Evolutionary conservation across 2,888 invertebrate species (phyloP), one percentile per base, ranked within the genome.

Genomic region (Caenorhabditis japonica): DNA sequence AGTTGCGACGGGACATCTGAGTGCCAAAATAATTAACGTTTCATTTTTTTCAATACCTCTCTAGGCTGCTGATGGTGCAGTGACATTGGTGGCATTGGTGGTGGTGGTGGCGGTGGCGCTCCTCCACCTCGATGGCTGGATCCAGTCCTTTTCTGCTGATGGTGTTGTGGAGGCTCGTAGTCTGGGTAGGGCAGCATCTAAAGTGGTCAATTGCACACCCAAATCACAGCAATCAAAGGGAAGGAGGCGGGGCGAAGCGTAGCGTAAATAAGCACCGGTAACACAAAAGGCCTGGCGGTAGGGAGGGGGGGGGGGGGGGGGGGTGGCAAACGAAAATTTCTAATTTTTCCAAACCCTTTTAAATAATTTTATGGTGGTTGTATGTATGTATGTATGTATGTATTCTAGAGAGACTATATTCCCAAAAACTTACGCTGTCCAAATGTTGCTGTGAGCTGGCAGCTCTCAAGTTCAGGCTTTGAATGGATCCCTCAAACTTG

Each of bases 401-500:
- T n/a, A n/a, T n/a, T n/a, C n/a, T n/a, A n/a, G n/a, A n/a, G n/a
- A n/a, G n/a, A n/a, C n/a, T n/a, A n/a, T n/a, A n/a, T n/a, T n/a
- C n/a, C n/a, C 34, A 34, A 34, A 34, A 34, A 12, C 72, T 62
- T 44, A 73, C 76, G 25, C 70, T 74, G 19, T 79, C 76, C 30
- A 72, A 36, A 23, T 72, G 44, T 34, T 64, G 71, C 36, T 75
- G 52, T 21, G 81, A 44, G 19, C 55, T 70, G 12, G 75, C 70
- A 1, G 64, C 61, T 7, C 61, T 46, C 5, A 78, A 46, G 19
- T 78, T 46, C 5, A 78, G 47, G 23, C 76, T 78, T 38, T 79
- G 79, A 25, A 77, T 75, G 15, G 76, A 75, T 27, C 76, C 77
- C 55, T 85, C 84, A 46, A 85, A 84, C n/a, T 82, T 77, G 21